A percentile compares a stretch with the other conserved stretches of the same genome.
Conservation (phyloP, 1,140 invertebrate genomes). For the Drosophila auraria region DNA sequence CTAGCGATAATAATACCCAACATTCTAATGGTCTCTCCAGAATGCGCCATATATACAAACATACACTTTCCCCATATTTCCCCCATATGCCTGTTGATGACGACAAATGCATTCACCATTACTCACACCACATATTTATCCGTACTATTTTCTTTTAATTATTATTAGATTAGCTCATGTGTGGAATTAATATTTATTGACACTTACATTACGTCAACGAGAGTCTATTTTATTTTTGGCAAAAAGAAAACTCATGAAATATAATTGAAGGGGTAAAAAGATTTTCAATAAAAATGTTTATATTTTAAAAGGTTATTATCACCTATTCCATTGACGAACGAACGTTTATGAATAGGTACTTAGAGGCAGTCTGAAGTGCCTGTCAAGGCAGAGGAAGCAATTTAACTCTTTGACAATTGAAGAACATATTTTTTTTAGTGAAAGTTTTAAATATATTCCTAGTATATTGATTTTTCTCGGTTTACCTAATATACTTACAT, state of each 20-base stretch:
- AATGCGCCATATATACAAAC: neutral
- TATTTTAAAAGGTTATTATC: constrained; percentile 21
- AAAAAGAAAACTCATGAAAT: constrained; percentile 7
- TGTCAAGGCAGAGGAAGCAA: constrained; percentile 30
- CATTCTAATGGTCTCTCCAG: constrained; percentile 9
- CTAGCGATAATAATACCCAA: constrained; percentile 13
- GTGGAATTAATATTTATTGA: constrained; percentile 39
- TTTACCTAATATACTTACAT: neutral
- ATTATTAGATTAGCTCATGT: constrained; percentile 35
- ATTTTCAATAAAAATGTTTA: constrained; percentile 10
- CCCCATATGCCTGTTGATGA: neutral
- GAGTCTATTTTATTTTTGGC: constrained; percentile 16
- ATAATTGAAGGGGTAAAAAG: neutral
- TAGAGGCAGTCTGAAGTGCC: constrained; percentile 10
- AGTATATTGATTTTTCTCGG: neutral
- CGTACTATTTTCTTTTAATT: constrained; percentile 30
- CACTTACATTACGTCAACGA: constrained; percentile 37
- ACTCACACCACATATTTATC: constrained; percentile 26
- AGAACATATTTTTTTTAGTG: neutral
- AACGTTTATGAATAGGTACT: constrained; percentile 12
- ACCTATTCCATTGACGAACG: constrained; percentile 13
- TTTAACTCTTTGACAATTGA: constrained; percentile 28
- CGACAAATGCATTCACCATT: constrained; percentile 30
- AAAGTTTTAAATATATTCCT: neutral
- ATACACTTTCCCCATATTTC: constrained; percentile 4